Base-by-base conservation (phyloP, 1,140 invertebrate genomes). In the Pomacea maculata region DNA sequence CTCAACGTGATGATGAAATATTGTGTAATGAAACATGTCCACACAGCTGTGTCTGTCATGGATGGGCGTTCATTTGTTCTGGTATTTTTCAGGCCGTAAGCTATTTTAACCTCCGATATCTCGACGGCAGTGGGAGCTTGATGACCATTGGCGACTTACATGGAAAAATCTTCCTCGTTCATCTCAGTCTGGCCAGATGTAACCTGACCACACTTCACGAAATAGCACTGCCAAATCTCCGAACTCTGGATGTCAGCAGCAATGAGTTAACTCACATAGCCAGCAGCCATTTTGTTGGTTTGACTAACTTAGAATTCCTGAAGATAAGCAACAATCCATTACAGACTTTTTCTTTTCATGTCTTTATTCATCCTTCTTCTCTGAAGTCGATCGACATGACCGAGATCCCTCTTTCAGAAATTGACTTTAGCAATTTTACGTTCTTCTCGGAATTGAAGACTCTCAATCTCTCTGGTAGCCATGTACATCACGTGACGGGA, bases 1-100 rank as follows among this genome's bases (percentile, higher is more conserved):
- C 81, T 11, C n/a, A 82, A 6, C 81, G 75, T 19, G 81, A 82
- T 34, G 81, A 82, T 63, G 81, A 82, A 21, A 14, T 57, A 0
- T 63, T 79, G 17, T 82, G 81, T 67, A 34, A 73, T 45, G 14
- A 57, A 7, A 79, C 73, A 1, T 82, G 78, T n/a, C 81, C 81
- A 12, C 29, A 45, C 3, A 73, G 63, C 55, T 82, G 81, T 61
- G 52, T 64, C 54, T 79, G 81, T 29, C 52, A 73, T 55, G 65
- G 78, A 12, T 65, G 75, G 81, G 63, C 78, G 21, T 75, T 71
- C 29, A 29, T 52, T 2, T 82, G 81, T 21, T 25, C 45, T 29
- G 64, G 8, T 10, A 54, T 7, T 6, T 78, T 78, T 7, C 29
- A 65, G 8, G 34, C 45, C 34, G 10, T 34, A 6, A 1, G 12